Conservation (phyloP, 2,113 vertebrate species). For the Apteryx owenii region DNA sequence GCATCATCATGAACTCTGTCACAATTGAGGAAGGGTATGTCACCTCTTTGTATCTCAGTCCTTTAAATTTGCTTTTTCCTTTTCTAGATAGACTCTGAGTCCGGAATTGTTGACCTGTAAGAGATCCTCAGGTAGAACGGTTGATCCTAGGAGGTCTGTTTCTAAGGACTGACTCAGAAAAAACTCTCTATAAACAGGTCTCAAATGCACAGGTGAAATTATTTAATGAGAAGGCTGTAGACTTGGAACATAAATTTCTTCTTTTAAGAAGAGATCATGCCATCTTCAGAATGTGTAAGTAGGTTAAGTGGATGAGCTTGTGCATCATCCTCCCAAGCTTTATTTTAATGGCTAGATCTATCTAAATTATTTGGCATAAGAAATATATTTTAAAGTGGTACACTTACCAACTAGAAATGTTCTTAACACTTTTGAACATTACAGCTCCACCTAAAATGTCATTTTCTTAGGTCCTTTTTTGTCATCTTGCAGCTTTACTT, state of each 20-base stretch:
- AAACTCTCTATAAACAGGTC: background rate
- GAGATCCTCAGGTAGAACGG: background rate
- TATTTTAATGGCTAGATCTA: background rate
- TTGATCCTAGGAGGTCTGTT: background rate
- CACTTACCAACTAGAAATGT: background rate
- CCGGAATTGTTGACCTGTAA: background rate
- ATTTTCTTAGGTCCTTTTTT: constrained; percentile 35
- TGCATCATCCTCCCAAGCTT: background rate
- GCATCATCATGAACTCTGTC: constrained; percentile 96
- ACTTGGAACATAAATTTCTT: background rate
- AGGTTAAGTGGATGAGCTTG: background rate
- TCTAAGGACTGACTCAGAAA: background rate
- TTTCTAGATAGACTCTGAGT: background rate
- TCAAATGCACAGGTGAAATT: background rate
- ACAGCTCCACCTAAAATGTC: background rate
- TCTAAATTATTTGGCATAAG: background rate
- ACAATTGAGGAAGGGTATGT: constrained; percentile 95
- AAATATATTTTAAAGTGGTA: background rate
- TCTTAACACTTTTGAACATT: background rate
- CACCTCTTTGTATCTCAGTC: background rate
- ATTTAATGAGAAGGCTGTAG: background rate
- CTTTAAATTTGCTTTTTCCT: background rate
- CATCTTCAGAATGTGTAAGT: background rate
- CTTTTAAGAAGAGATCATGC: background rate
- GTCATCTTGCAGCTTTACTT: background rate